Base-by-base conservation (phyloP, 1,140 invertebrate genomes). In the Eufriesea mexicana region DNA sequence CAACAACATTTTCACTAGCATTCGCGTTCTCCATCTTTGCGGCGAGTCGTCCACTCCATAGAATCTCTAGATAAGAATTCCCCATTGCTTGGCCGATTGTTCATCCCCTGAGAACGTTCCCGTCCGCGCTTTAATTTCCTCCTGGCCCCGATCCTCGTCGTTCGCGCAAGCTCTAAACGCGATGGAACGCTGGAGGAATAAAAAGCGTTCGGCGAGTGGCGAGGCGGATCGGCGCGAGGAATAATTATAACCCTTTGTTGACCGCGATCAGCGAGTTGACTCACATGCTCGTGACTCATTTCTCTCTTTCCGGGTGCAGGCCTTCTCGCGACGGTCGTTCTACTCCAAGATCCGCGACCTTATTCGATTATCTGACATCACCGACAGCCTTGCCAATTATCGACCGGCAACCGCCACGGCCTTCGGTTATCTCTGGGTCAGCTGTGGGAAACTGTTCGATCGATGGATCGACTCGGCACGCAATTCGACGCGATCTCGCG, bases 381-480 rank as follows among this genome's bases (percentile, higher is more conserved):
- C 54, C 49, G 16, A 49, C 71, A 67, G 80, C 80, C 86, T 86
- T 79, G 86, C 25, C 71, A 82, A 83, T 87, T 86, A 79, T 78
- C 74, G 72, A 49, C 42, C 74, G n/a, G 23, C 71, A 25, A 83
- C 73, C 86, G 72, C n/a, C 62, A 79, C 54, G 70, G 66, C 84
- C 86, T 87, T 87, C 84, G 79, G 77, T 86, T 86, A 84, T 86
- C 35, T 57, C 42, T 76, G 79, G 79, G 79, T 76, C 73, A 76
- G 16, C 18, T 75, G 55, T 45, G 45, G 28, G 51, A 49, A 75
- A 45, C 45, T n/a, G 47, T 23, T 42, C 51, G 54, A 67, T 67
- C 16, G 62, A 81, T 57, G 14, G 16, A 51, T 57, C 35, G 42
- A n/a, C 64, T 9, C 18, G 12, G 35, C 35, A 4, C 35, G 35